Evolutionary conservation across 2,797 vertebrate genomes (phyloP), one percentile per base, ranked within the genome.

Genomic region (Chaenodraco wilsoni): DNA sequence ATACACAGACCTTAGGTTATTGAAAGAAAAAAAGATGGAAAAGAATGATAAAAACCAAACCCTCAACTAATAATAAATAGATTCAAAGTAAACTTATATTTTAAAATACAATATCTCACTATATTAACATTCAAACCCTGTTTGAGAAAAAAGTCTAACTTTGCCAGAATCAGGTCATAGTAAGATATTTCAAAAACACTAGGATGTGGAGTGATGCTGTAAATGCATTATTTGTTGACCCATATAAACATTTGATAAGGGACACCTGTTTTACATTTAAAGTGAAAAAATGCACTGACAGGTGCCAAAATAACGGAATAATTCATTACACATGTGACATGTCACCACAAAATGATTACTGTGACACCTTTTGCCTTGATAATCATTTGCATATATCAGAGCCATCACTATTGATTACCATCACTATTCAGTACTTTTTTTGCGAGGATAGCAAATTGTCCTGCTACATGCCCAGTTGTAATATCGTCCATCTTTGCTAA

Each of bases 211-310:
- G 64, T 51, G 17, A 14, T n/a, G 51, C 41, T 56, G 57, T 17
- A 49, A 71, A 72, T 74, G 57, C 40, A 83, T 72, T 46, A 50
- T 9, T 9, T 44, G 15, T 49, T 65, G 73, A 71, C 56, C 62
- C 11, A n/a, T 41, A 41, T 40, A 52, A 65, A 31, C 65, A 49
- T 5, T 65, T 31, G 59, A 43, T 19, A 63, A 71, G 51, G 75
- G 23, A 74, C 37, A 65, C 23, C 63, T 84, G 50, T 65, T 87
- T 87, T 83, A 79, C 60, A 87, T 86, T 82, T 75, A 67, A 72
- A 79, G 69, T 60, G 68, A 51, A 76, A 73, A 37, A 76, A 56
- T 10, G 9, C 48, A 17, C 54, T 71, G 17, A 33, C 46, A 72
- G 41, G 27, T 73, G 50, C 73, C 16, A 37, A 69, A 63, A 69